These are phyloP conservation scores for Psammodynastes pulverulentus DNA, from an alignment of 2,113 vertebrate genomes.

Conservation along the genomic window DNA sequence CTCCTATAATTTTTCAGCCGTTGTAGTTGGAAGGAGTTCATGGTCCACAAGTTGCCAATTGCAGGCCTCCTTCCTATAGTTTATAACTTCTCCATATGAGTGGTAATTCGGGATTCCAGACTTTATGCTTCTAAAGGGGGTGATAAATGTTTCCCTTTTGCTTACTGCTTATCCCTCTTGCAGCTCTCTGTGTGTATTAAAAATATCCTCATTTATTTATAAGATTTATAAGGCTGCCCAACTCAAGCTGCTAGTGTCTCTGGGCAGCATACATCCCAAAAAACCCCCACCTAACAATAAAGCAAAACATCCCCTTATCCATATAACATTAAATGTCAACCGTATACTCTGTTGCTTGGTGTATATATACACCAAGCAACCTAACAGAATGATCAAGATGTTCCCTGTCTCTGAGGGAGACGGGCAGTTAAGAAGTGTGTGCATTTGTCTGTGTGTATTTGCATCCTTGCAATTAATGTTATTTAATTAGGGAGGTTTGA, in stretches of 20 bases:
- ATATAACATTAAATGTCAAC: not conserved
- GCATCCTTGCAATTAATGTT: too few species aligned
- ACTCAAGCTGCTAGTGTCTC: not conserved
- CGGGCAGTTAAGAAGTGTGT: too few species aligned
- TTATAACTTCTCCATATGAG: not conserved
- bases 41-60: not conserved
- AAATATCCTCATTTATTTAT: not conserved
- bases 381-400: too few species aligned
- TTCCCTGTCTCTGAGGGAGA: too few species aligned
- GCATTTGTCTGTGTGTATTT: too few species aligned
- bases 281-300: not conserved
- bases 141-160: not conserved
- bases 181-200: not conserved
- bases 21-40: not conserved
- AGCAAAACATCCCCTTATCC: not conserved
- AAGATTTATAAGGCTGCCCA: not conserved
- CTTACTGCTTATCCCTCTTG: not conserved
- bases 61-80: not conserved
- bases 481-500: not conserved
- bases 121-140: not conserved
- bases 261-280: not conserved
- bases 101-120: not conserved
- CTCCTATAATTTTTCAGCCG: not conserved
- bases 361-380: too few species aligned
- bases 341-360: too few species aligned